A percentile compares a stretch with the other conserved stretches of the same genome.
Evolutionary conservation across 2,888 invertebrate genomes (phyloP).

Genomic region (Epistrophella euchroma): DNA sequence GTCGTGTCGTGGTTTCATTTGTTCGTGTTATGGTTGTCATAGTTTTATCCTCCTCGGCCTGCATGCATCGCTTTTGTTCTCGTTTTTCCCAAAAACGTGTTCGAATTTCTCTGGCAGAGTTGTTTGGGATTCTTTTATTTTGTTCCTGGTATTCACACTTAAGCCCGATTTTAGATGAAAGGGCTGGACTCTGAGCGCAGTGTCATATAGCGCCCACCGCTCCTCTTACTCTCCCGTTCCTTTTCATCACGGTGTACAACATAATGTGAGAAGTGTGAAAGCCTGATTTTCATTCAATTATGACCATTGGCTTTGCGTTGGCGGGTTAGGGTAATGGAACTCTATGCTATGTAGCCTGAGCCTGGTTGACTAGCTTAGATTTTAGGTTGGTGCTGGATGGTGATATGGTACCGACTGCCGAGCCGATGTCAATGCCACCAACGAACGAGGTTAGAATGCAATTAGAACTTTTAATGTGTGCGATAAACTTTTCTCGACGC

Average conservation of each 20-base stretch:
- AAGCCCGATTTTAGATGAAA: conserved; percentile 23
- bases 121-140: conserved; percentile 49
- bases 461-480: conserved; percentile 65
- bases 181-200: neutral
- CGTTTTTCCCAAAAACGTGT: conserved; percentile 62
- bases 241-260: too few relatives aligned
- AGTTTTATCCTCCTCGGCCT: conserved; percentile 63
- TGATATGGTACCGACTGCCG: conserved; percentile 20
- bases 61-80: conserved; percentile 63
- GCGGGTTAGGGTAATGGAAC: conserved; percentile 15
- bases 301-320: conserved; percentile 26
- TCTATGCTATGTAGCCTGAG: neutral
- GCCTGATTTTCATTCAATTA: conserved; percentile 70
- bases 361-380: neutral
- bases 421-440: conserved; percentile 9
- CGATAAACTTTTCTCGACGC: conserved; percentile 58
- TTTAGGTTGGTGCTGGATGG: conserved; percentile 2
- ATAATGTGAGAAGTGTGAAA: conserved; percentile 41
- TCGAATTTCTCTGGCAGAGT: conserved; percentile 55
- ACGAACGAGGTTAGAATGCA: conserved; percentile 71
- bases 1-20: conserved; percentile 32
- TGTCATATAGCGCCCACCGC: too few relatives aligned
- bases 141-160: conserved; percentile 50
- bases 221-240: too few relatives aligned
- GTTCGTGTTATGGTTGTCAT: conserved; percentile 45